Percentiles rank a stretch among this genome's conserved stretches.
These are phyloP conservation scores for Eucera pruinosa DNA, from an alignment of 2,888 invertebrate species.

Conservation along the genomic window DNA sequence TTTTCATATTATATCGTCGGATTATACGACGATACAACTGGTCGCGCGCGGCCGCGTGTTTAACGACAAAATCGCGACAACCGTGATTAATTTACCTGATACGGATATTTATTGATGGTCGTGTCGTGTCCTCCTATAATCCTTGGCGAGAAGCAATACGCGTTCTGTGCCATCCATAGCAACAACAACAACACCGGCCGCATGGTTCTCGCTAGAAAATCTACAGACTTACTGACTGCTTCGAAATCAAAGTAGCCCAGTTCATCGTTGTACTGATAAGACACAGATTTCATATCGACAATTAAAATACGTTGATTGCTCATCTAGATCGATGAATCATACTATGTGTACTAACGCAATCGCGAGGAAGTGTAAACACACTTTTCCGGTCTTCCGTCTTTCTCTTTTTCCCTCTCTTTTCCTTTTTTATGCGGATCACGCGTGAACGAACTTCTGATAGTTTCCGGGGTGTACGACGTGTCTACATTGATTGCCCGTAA, in stretches of 20 bases:
- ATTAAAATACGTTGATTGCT: constrained; percentile 9
- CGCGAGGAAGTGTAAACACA: neutral
- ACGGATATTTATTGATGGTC: constrained; percentile 75
- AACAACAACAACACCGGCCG: constrained; percentile 25
- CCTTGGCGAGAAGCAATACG: constrained; percentile 47
- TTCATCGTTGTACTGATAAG: constrained; percentile 46
- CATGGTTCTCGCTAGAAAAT: constrained; percentile 31
- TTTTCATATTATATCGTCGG: neutral
- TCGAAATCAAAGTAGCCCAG: constrained; percentile 27
- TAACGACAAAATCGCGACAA: constrained; percentile 14
- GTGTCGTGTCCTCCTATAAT: constrained; percentile 78
- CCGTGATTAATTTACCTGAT: constrained; percentile 68
- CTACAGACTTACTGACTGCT: constrained; percentile 36
- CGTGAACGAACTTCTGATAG: constrained; percentile 12
- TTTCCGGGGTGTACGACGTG: neutral
- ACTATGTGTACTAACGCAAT: neutral
- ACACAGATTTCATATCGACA: constrained; percentile 18
- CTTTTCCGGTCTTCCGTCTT: neutral
- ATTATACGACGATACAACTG: too few relatives aligned
- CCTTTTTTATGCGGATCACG: neutral
- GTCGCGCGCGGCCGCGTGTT: neutral
- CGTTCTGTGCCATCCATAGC: neutral
- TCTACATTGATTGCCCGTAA: constrained; percentile 12
- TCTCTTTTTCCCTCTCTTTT: too few relatives aligned
- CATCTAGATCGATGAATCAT: neutral